Evolutionary conservation across 2,797 vertebrate genomes (phyloP), one percentile per base, ranked within the genome.

Genomic region (Picus viridis): DNA sequence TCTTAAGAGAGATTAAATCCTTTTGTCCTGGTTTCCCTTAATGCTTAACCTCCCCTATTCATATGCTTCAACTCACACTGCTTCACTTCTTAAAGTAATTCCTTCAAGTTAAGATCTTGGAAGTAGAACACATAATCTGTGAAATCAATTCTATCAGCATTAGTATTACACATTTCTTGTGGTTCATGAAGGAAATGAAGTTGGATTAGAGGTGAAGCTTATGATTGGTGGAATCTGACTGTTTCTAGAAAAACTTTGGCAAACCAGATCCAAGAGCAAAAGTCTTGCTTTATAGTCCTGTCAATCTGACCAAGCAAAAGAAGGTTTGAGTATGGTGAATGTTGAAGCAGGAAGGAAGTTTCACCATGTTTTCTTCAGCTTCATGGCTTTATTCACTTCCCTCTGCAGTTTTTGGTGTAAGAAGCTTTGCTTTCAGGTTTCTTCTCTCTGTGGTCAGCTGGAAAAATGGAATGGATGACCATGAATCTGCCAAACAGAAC

Each of bases 31-130:
- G 5, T 72, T 62, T 81, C 87, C 54, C 39, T 74, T 56, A 8
- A 12, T 34, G 32, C 41, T 85, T 87, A 86, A 68, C 86, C 54
- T 90, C 72, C 23, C 62, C 45, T 80, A 51, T 83, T 89, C 58
- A 23, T 24, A 7, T 36, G 29, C 49, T 86, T 88, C 76, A n/a
- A 8, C 18, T 89, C 34, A 10, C 19, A 10, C 41, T 51, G 53
- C 70, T 85, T 89, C 85, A 87, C 65, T 83, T 70, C n/a, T 62
- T 86, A 29, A 75, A 92, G 51, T 85, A 57, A 75, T 92, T 87
- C 65, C 36, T 85, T 92, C 59, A 53, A 65, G 64, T 91, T 88
- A 80, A 80, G 54, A 6, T 88, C 75, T 93, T 85, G 32, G 29
- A 80, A 85, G n/a, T 78, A 63, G 69, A 90, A 64, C 45, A 34